Evolutionary conservation across 2,113 vertebrate species (phyloP).

Genomic region (Pimephales promelas): DNA sequence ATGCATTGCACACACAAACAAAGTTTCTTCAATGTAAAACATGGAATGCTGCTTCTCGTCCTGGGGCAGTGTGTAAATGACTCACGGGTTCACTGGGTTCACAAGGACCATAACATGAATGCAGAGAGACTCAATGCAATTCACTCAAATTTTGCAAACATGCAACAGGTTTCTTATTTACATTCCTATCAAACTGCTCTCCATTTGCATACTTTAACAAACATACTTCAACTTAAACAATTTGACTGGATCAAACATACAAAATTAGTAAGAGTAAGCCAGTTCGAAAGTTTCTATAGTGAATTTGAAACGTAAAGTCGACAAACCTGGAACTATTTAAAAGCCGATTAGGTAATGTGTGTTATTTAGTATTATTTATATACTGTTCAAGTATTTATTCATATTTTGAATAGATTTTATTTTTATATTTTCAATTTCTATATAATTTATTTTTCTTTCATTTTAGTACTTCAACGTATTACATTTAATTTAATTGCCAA

Average conservation of each 20-base stretch:
- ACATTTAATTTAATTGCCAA: neutral
- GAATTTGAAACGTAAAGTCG: neutral
- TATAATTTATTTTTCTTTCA: neutral
- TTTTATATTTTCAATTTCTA: neutral
- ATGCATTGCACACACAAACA: neutral
- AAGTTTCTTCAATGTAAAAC: neutral
- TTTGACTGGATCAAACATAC: neutral
- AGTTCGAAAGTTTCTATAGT: neutral
- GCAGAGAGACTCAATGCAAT: neutral
- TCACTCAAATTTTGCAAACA: neutral
- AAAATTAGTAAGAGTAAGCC: too few relatives aligned
- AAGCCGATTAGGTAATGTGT: neutral
- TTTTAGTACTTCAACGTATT: neutral
- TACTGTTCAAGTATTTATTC: neutral
- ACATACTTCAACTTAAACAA: too few relatives aligned
- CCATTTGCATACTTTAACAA: neutral
- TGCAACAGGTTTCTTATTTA: neutral
- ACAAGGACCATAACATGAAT: neutral
- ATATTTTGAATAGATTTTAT: neutral
- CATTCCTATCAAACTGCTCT: neutral
- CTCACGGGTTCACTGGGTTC: neutral
- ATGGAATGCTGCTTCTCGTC: neutral
- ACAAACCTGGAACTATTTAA: neutral
- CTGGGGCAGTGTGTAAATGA: neutral
- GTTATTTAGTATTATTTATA: neutral